These are phyloP conservation scores for Pao palembangensis DNA, from an alignment of 2,113 vertebrate species.

Conservation along the genomic window DNA sequence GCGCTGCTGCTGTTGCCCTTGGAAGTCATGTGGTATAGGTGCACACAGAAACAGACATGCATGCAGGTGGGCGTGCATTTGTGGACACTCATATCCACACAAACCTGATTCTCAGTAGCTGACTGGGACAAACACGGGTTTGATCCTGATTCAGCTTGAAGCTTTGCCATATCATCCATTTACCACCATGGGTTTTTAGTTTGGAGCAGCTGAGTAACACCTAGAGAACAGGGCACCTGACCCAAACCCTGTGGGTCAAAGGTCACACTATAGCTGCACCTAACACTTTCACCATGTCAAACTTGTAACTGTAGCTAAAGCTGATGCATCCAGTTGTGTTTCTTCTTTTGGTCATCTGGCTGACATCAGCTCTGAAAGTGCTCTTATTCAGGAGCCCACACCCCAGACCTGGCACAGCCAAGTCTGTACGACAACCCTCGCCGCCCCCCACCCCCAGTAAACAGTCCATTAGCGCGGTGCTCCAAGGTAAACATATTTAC, in stretches of 20 bases:
- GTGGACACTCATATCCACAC: too few species aligned
- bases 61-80: background rate
- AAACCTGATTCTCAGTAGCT: too few species aligned
- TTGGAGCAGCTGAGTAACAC: too few species aligned
- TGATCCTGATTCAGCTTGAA: too few species aligned
- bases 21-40: conserved; percentile 33
- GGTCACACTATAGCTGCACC: too few species aligned
- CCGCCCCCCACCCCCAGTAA: conserved; percentile 60
- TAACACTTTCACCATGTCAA: too few species aligned
- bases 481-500: conserved; percentile 77
- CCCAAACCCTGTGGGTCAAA: too few species aligned
- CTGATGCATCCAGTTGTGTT: background rate
- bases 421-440: conserved; percentile 42
- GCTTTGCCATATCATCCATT: too few species aligned
- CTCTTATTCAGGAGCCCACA: conserved; percentile 50
- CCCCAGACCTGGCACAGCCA: conserved; percentile 43
- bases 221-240: too few species aligned
- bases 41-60: conserved; percentile 3
- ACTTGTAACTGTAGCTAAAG: too few species aligned
- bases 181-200: too few species aligned
- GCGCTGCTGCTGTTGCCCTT: conserved; percentile 41
- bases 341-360: conserved; percentile 24
- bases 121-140: too few species aligned
- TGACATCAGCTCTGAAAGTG: conserved; percentile 17
- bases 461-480: conserved; percentile 72